Base-by-base conservation (phyloP, 2,888 invertebrate species). In the Alcis repandata region DNA sequence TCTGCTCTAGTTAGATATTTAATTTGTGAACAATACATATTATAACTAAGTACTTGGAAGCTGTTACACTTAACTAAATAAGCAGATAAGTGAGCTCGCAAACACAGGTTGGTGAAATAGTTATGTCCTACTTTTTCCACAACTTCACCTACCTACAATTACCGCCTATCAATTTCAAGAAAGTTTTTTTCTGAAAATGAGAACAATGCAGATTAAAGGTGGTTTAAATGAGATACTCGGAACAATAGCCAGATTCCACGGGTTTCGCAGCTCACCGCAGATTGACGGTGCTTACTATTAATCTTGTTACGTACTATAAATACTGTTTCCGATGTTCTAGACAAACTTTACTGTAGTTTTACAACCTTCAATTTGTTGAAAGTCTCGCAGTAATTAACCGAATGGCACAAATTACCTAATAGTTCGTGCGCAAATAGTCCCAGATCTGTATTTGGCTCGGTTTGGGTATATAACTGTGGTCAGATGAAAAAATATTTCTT, bases 221-320 rank as follows among this genome's bases (percentile, higher is more conserved):
- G 62, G 67, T 65, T 54, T 59, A 53, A 27, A 56, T 57, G 68
- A 69, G 69, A 70, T 70, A 67, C 49, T 69, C 48, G 61, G 53
- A 70, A 72, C 72, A 72, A 72, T 72, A 68, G 70, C 62, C 45
- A 57, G 69, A 69, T 70, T 51, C 72, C 67, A 53, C 70, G 38
- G 59, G 46, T 57, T 62, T 62, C 63, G 68, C 59, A 68, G 46
- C 67, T 19, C 48, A 54, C 51, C 64, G 59, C 64, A 57, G 66
- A 63, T 68, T 70, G 59, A 59, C 59, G 54, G 53, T 17, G n/a
- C 58, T 58, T 36, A 17, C 54, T 54, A 48, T 63, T 51, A 27
- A 52, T 63, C 58, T 53, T 53, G 45, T 57, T 58, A 45, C 45
- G 33, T 56, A 10, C 17, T 48, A 2, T 46, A 48, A 48, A 51